Base-by-base conservation (phyloP, 1,140 invertebrate species). In the Pseudomyrmex sp. region DNA sequence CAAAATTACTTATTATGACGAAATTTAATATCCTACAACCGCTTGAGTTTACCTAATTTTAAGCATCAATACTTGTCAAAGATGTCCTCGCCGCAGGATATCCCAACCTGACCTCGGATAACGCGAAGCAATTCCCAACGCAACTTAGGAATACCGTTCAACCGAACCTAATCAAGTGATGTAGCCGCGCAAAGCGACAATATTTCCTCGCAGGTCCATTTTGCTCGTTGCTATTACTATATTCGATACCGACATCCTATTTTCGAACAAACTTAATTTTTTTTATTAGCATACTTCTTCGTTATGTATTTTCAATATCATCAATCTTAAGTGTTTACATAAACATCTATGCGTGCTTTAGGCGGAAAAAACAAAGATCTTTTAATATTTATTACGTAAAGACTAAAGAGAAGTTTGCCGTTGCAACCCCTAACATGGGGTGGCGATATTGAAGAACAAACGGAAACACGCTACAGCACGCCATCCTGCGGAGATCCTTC, bases 41-140 rank as follows among this genome's bases (percentile, higher is more conserved):
- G 8, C 18, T 13, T 18, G 8, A 26, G 12, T 46, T 72, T 50
- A 1, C 20, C 63, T 84, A 88, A 88, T 88, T 88, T 85, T 82
- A 61, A 76, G 59, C 58, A 72, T 20, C 58, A 56, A 62, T 10
- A 26, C 13, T 50, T 76, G 59, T 4, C 26, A 15, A 63, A 23
- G n/a, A 62, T 23, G 52, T 75, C 13, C 13, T 77, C 48, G 62
- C 50, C 23, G 48, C 26, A 52, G 59, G 23, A 77, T 68, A 46
- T 61, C 52, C n/a, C 46, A 5, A 52, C 68, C 13, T 15, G 58
- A 74, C 15, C 50, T 73, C 48, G 44, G 15, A 59, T 76, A 82
- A 87, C 56, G 65, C 54, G 56, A 68, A 77, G 83, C 75, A 88
- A 88, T 88, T 85, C 76, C 61, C 76, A 68, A 85, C 73, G 56